These are phyloP conservation scores for Lepus americanus DNA, from an alignment of 2,113 vertebrate genomes.

Conservation along the genomic window DNA sequence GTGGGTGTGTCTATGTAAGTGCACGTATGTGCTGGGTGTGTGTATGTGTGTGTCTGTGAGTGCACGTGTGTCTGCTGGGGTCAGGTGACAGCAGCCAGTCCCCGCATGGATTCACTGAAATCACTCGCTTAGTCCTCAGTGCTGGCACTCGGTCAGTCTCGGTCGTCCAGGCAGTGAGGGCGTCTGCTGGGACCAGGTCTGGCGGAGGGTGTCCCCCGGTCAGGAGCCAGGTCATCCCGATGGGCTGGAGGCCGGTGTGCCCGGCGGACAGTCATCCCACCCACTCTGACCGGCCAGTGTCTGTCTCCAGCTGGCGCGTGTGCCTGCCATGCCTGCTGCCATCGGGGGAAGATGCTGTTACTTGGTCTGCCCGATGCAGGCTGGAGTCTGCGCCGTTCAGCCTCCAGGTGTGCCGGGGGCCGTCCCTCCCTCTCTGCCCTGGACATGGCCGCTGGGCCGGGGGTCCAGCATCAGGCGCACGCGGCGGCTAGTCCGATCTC, in stretches of 20 bases:
- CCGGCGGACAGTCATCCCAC: not conserved
- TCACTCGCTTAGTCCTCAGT: not conserved
- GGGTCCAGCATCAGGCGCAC: not conserved
- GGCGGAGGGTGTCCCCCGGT: no score
- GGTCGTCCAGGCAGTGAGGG: not conserved
- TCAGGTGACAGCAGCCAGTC: not conserved
- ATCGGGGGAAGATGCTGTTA: not conserved
- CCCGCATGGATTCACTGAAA: not conserved
- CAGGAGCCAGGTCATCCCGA: no score
- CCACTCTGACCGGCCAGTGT: not conserved
- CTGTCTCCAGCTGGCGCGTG: conserved; percentile 21
- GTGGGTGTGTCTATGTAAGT: no score
- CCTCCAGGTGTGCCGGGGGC: no score
- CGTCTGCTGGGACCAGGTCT: not conserved
- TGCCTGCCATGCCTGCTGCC: not conserved
- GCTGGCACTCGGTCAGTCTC: not conserved
- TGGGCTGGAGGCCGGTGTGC: not conserved
- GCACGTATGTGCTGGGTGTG: no score
- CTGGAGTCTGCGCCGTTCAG: not conserved
- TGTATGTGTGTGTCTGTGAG: no score
- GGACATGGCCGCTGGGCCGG: not conserved
- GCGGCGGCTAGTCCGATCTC: not conserved
- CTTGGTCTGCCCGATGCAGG: not conserved
- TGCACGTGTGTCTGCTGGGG: no score
- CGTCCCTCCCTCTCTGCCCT: not conserved